phyloP scores from a whole-genome alignment of 2,888 invertebrate genomes.

The Osmoderma eremita region DNA sequence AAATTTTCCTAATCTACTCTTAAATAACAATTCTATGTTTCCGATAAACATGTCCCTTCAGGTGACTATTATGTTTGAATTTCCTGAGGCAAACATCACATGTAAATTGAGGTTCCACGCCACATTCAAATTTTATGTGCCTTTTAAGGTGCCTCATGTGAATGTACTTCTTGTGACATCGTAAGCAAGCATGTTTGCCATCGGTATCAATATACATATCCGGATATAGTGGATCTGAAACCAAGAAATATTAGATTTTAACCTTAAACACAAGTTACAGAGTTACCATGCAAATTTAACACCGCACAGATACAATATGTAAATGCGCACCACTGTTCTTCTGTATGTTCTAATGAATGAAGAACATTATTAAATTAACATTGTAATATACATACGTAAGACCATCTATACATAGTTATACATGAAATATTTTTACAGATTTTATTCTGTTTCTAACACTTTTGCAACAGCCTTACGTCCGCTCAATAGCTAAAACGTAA shows the following conservation, averaged over 20 bases:
- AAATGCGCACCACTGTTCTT: too few species aligned
- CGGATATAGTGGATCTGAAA: slow-evolving; percentile 29
- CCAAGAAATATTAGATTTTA: slow-evolving; percentile 9
- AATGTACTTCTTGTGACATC: slow-evolving; percentile 29
- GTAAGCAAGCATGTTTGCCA: slow-evolving; percentile 27
- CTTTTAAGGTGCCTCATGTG: slow-evolving; percentile 31
- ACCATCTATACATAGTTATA: too few species aligned
- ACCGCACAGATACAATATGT: not conserved
- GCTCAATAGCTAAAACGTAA: too few species aligned
- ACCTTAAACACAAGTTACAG: not conserved
- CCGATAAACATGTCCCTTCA: slow-evolving; percentile 31
- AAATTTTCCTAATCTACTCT: not conserved
- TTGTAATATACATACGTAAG: too few species aligned
- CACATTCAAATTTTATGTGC: slow-evolving; percentile 39
- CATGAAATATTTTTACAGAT: too few species aligned
- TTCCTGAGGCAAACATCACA: slow-evolving; percentile 25
- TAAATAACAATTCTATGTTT: slow-evolving; percentile 16
- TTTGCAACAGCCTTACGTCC: too few species aligned
- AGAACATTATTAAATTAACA: too few species aligned
- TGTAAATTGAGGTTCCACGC: slow-evolving; percentile 35
- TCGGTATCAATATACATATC: slow-evolving; percentile 15
- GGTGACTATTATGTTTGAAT: slow-evolving; percentile 36
- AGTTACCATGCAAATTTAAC: slow-evolving; percentile 8
- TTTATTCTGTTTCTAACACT: too few species aligned
- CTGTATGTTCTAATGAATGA: too few species aligned